Evolutionary conservation across 2,797 vertebrate genomes (phyloP).

Genomic region (Echiichthys vipera): DNA sequence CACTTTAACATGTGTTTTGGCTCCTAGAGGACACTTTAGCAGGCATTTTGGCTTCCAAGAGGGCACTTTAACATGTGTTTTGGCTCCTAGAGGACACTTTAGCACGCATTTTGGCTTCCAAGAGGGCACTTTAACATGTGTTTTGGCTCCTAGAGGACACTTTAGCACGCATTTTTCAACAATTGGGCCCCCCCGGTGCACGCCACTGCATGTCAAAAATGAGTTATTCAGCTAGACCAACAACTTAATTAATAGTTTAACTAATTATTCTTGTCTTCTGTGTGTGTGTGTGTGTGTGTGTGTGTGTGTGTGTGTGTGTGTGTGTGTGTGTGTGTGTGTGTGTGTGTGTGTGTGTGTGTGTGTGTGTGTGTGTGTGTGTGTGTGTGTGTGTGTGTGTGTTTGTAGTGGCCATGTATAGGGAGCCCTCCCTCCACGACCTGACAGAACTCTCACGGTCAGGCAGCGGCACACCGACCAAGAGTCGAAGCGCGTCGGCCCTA

Average conservation of each 20-base stretch:
- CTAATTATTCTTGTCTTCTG: slow-evolving; percentile 30
- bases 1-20: too few relatives aligned
- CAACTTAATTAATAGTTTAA: neutral
- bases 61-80: too few relatives aligned
- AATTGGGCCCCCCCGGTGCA: too few relatives aligned
- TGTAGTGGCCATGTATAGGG: slow-evolving; percentile 85
- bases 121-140: too few relatives aligned
- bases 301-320: slow-evolving; percentile 49
- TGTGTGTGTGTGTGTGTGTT: slow-evolving; percentile 42
- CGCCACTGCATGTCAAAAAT: too few relatives aligned
- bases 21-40: too few relatives aligned
- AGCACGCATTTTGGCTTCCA: too few relatives aligned
- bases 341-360: slow-evolving; percentile 26
- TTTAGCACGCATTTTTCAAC: too few relatives aligned
- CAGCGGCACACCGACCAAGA: slow-evolving; percentile 85
- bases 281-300: slow-evolving; percentile 24
- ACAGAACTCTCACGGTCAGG: slow-evolving; percentile 85
- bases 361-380: slow-evolving; percentile 34
- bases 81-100: too few relatives aligned
- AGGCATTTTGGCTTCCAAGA: too few relatives aligned
- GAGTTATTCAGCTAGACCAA: slow-evolving; percentile 5
- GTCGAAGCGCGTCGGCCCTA: slow-evolving; percentile 83
- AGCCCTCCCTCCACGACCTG: slow-evolving; percentile 85
- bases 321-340: neutral
- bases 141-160: too few relatives aligned